Base-by-base conservation (phyloP, 2,797 vertebrate genomes). In the Varecia variegata region DNA sequence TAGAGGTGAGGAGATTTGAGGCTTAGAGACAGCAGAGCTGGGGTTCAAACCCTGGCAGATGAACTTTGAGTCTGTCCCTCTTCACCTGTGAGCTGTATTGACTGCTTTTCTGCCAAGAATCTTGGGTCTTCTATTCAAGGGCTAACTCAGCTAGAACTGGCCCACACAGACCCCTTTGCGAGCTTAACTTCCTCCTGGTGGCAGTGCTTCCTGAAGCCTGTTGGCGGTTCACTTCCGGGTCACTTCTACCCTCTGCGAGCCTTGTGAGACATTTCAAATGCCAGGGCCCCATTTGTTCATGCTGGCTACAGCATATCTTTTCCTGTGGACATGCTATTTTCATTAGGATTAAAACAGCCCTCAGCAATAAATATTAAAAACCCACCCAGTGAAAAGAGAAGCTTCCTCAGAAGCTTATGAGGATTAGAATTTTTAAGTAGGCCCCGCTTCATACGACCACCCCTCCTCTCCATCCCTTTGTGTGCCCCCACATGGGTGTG, bases 391-490 rank as follows among this genome's bases (percentile, higher is more conserved):
- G 91, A 97, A 97, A 98, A 96, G 94, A 97, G 56, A 77, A 96
- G 91, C 81, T 81, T 94, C 96, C 95, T 94, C 87, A 90, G 97
- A 95, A 95, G 97, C 94, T 97, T 96, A 88, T 65, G 38, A 83
- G 97, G 96, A 97, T 98, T 97, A 96, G 97, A 97, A 96, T 97
- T 95, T 94, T 88, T 97, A 98, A 98, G 81, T 74, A 94, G 95
- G 32, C 43, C 91, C 62, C 1, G 86, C 68, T 71, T 81, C 35
- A 23, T 94, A 38, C 3, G 70, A 89, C 73, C 90, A 93, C 71
- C 68, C 58, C 32, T 97, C 84, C 87, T 81, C 40, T 79, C 21
- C 47, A 65, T 40, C 62, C 93, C 47, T 97, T 96, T 97, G 96
- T 98, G 96, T 73, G 58, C n/a, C 62, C 67, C 71, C 27, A 38